phyloP scores from a whole-genome alignment of 2,888 invertebrate genomes.

The Dynastes grantii region DNA sequence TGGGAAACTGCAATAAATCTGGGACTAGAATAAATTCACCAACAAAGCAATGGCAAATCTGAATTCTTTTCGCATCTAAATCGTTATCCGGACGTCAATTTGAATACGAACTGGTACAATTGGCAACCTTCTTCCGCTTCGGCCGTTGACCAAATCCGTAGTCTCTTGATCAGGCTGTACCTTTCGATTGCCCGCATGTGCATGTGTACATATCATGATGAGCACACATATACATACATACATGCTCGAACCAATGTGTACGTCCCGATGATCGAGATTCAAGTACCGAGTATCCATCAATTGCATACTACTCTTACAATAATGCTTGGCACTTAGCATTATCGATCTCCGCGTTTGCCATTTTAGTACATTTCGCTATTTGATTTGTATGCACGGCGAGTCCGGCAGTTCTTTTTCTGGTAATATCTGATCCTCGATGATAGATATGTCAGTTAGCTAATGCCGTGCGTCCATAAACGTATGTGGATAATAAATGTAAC shows the following conservation, averaged over 20 bases:
- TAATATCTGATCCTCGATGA: constrained; percentile 14
- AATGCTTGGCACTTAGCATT: constrained; percentile 35
- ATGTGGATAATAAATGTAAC: neutral
- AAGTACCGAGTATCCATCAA: constrained; percentile 45
- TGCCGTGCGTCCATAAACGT: constrained; percentile 9
- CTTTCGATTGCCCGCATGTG: constrained; percentile 10
- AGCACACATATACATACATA: neutral
- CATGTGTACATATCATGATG: constrained; percentile 6
- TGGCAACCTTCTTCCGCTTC: constrained; percentile 3
- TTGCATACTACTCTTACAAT: constrained; percentile 44
- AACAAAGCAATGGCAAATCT: too few species aligned
- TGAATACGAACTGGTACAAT: too few species aligned
- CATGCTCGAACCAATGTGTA: constrained; percentile 1
- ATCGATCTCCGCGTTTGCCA: constrained; percentile 34
- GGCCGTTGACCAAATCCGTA: neutral
- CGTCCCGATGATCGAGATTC: constrained; percentile 37
- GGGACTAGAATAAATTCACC: too few species aligned
- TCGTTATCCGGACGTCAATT: too few species aligned
- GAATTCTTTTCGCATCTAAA: too few species aligned
- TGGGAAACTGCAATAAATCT: too few species aligned
- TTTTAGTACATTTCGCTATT: constrained; percentile 32
- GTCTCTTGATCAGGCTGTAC: constrained; percentile 19
- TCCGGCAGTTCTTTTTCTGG: constrained; percentile 12
- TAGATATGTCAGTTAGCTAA: constrained; percentile 22
- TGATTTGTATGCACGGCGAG: constrained; percentile 11